Evolutionary conservation across 2,113 vertebrate genomes (phyloP), one percentile per base, ranked within the genome.

Genomic region (Cololabis saira): DNA sequence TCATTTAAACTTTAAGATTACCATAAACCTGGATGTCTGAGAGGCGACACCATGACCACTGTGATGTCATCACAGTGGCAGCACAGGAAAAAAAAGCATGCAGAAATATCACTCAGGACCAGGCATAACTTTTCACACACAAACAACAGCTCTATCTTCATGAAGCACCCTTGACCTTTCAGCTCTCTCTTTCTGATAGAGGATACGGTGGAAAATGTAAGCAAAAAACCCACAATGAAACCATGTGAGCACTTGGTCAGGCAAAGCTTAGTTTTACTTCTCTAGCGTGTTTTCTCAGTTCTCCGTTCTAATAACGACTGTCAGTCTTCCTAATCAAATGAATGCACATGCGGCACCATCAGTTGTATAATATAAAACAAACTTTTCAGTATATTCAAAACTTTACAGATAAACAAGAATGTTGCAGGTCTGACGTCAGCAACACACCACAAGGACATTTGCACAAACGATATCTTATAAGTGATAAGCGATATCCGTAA

Each of bases 221-320:
- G 10, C 30, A 30, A 47, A 56, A 19, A 41, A 60, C 19, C 12
- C 37, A 33, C 14, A 41, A 45, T 56, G 18, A 19, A 52, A 30
- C 11, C 37, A 33, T 15, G 2, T 3, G 3, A 43, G 11, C 8
- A 22, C 10, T 24, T 21, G 19, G 2, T 45, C 15, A 54, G 3
- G 14, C 16, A 5, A 4, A 43, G 50, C 3, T 6, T 47, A 40
- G 56, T 67, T 76, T 67, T 67, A 76, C 54, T 82, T 80, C 55
- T 67, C 50, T 58, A n/a, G n/a, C 21, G 6, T 8, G 22, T 27
- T 47, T 69, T 78, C 40, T 82, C 76, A 54, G 45, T 67, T 83
- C 74, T 69, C 62, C 8, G 11, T 45, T 8, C 56, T 14, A 16
- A 44, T 61, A 18, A 56, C 12, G 12, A 55, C 27, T 13, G 2